Evolutionary conservation across 2,113 vertebrate species (phyloP), one percentile per base, ranked within the genome.

Genomic region (Grallaria varia): DNA sequence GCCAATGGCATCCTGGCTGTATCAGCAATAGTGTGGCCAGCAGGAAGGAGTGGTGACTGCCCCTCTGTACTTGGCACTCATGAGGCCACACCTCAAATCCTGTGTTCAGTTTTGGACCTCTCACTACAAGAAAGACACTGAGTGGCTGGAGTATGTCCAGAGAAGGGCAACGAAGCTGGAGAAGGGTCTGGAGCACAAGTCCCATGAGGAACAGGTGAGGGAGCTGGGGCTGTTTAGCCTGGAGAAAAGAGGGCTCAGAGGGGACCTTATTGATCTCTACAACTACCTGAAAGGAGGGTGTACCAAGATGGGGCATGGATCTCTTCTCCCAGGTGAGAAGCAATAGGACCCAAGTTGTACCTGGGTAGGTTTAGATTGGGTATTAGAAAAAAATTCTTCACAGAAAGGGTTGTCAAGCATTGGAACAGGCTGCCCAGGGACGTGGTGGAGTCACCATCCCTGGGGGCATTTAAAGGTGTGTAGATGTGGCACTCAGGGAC

Each of bases 121-220:
- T 82, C 24, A 4, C 28, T n/a, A 3, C 39, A 25, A 14, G 44
- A 21, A 59, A 0, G 0, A 45, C 28, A 9, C 3, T 30, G 53
- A n/a, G 8, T 12, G 0, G 2, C 33, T 67, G 39, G 45, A 60
- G 7, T 0, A 0, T n/a, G 39, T 68, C 6, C 45, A 47, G 30
- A 47, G 47, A n/a, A 40, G 28, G 8, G 10, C n/a, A 60, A 0
- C 0, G 0, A 45, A 74, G 8, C 37, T 74, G 44, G 10, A 37
- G 19, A 74, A 45, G 12, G 69, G 19, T 30, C 19, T 67, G 53
- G 5, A 53, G 20, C 20, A 47, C 19, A 28, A 14, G 19, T 3
- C 4, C 17, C 12, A 1, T 20, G 15, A 68, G 33, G 15, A 72
- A 14, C 25, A 33, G 31, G 31, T 58, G 22, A 33, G 33, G 28